These are phyloP conservation scores for Cybosia mesomella DNA, from an alignment of 2,888 invertebrate species.

Conservation along the genomic window DNA sequence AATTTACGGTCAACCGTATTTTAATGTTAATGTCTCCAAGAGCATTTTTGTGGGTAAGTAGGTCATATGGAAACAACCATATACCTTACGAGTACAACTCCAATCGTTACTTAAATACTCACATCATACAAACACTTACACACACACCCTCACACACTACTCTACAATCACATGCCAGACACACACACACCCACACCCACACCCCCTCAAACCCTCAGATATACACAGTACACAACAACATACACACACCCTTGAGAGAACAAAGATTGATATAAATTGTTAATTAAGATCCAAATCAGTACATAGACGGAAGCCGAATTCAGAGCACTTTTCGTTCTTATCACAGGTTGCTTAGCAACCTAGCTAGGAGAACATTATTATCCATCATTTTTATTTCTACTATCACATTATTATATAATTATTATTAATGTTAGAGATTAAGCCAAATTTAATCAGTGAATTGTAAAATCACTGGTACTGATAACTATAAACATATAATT, in stretches of 20 bases:
- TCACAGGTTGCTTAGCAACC: background rate
- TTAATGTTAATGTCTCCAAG: too few species aligned
- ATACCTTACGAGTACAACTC: background rate
- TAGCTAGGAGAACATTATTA: background rate
- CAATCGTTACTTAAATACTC: too few species aligned
- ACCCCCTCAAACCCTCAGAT: background rate
- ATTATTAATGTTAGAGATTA: background rate
- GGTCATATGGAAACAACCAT: too few species aligned
- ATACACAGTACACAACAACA: background rate
- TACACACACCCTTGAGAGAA: background rate
- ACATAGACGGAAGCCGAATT: background rate
- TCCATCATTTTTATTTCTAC: background rate
- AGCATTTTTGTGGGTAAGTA: too few species aligned
- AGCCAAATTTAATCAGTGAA: background rate
- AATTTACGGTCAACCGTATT: too few species aligned
- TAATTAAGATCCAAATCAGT: background rate
- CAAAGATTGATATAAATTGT: background rate
- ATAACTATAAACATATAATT: background rate
- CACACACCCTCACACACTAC: background rate
- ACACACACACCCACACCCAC: background rate
- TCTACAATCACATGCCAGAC: background rate
- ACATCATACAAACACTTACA: too few species aligned
- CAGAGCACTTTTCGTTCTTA: background rate
- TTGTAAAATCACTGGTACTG: background rate
- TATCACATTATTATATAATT: background rate